Conservation (phyloP, 1,140 invertebrate species). For the Bilobella aurantiaca region DNA sequence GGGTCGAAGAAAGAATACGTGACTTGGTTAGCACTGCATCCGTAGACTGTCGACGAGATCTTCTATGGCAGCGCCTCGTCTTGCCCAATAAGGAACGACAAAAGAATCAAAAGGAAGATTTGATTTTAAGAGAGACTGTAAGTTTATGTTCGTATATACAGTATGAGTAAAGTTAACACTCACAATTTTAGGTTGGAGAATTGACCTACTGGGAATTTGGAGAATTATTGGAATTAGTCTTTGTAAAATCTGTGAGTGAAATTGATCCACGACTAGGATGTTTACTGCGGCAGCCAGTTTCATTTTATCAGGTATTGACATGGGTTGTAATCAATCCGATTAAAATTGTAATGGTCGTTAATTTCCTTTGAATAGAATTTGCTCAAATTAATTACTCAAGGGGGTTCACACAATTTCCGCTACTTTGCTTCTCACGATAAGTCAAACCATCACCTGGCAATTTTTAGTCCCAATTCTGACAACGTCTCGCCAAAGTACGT, state of each 20-base stretch:
- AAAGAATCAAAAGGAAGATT: neutral
- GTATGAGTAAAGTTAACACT: neutral
- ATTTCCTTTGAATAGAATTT: neutral
- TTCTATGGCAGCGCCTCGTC: neutral
- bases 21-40: conserved; percentile 55
- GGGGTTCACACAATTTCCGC: neutral
- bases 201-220: neutral
- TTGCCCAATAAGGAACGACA: neutral
- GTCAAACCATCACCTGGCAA: neutral
- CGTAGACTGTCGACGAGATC: conserved; percentile 41
- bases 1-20: conserved; percentile 50
- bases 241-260: neutral
- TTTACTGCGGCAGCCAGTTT: neutral
- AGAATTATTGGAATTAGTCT: neutral
- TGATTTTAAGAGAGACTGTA: neutral
- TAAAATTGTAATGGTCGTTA: neutral
- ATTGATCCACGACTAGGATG: neutral
- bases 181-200: neutral
- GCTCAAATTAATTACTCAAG: neutral
- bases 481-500: too few species aligned
- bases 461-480: neutral
- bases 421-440: neutral
- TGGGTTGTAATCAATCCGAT: neutral
- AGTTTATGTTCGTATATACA: neutral
- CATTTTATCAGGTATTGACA: neutral